Conservation (phyloP, 2,113 vertebrate genomes). For the Ibidorhyncha struthersii region DNA sequence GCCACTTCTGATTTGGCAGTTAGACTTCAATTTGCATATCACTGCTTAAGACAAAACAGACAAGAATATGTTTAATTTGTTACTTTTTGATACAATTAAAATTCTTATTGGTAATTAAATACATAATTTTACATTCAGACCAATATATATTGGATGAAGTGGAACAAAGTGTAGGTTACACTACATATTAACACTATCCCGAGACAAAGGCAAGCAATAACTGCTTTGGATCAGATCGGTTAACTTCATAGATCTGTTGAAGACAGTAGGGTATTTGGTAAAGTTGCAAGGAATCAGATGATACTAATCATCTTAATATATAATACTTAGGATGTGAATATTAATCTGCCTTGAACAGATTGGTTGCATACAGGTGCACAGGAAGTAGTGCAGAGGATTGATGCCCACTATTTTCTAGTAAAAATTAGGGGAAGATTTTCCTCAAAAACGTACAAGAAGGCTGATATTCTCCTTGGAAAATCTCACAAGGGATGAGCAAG, state of each 20-base stretch:
- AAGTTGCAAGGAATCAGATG: constrained; percentile 27
- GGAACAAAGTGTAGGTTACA: not conserved
- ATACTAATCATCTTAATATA: constrained; percentile 38
- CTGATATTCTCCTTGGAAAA: constrained; percentile 11
- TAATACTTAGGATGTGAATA: constrained; percentile 54
- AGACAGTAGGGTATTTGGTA: constrained; percentile 42
- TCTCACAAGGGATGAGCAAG: constrained; percentile 33
- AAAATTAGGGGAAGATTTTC: constrained; percentile 14
- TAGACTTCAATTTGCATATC: constrained; percentile 36
- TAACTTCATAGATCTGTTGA: constrained; percentile 42
- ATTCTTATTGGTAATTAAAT: not conserved
- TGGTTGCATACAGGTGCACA: constrained; percentile 43
- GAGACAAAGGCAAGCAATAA: not conserved
- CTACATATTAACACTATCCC: not conserved
- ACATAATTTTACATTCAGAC: not conserved
- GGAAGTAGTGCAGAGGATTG: constrained; percentile 21
- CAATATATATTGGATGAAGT: not conserved
- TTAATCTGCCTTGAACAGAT: constrained; percentile 12
- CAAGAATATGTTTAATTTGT: not conserved
- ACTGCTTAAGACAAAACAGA: not conserved
- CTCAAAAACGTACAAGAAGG: not conserved
- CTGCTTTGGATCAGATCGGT: constrained; percentile 16
- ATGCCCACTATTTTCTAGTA: not conserved
- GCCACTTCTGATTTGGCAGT: constrained; percentile 12
- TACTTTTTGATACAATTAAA: not conserved